Base-by-base conservation (phyloP, 1,140 invertebrate genomes). In the Adoxophyes honmai region DNA sequence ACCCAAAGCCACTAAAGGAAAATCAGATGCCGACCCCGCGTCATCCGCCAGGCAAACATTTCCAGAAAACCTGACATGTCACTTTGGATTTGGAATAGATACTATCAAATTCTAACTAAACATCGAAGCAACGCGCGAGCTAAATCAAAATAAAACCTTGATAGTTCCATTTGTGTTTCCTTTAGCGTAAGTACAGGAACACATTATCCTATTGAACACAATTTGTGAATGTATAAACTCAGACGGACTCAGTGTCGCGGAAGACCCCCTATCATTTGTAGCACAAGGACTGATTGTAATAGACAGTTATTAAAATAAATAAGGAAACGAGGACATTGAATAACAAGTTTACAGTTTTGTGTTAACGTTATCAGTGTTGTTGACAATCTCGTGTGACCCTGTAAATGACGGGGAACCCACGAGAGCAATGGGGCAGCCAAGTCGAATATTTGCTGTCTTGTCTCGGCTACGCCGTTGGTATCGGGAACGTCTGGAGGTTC, bases 401-500 rank as follows among this genome's bases (percentile, higher is more conserved):
- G 56, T 60, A 42, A 75, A 88, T 88, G 85, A 74, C 78, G 52
- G 74, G 55, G 44, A 64, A 44, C 13, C 60, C 68, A 36, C 78
- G 68, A 33, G 82, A 88, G 35, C 77, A 75, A 9, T 96, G 94
- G 94, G 91, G 88, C 16, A 93, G 88, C 60, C 92, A 94, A 70
- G 81, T 93, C 1, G 94, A 96, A 80, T 96, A 95, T 81, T 74
- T 96, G 10, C 83, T 95, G 0, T 94, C 94, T 1, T 93, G 93
- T 73, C 89, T 95, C 14, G 93, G 94, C 3, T 95, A 94, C 67
- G 94, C 94, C 4, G 93, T 96, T 15, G 94, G 94, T 5, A 91
- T 95, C 36, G 94, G 94, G 15, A 95, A 94, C 69, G 90, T 95
- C 10, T 95, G 94, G 94, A 87, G 94, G 60, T 94, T 95, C 86